Evolutionary conservation across 2,888 invertebrate genomes (phyloP).

Genomic region (Metacarcinus magister): DNA sequence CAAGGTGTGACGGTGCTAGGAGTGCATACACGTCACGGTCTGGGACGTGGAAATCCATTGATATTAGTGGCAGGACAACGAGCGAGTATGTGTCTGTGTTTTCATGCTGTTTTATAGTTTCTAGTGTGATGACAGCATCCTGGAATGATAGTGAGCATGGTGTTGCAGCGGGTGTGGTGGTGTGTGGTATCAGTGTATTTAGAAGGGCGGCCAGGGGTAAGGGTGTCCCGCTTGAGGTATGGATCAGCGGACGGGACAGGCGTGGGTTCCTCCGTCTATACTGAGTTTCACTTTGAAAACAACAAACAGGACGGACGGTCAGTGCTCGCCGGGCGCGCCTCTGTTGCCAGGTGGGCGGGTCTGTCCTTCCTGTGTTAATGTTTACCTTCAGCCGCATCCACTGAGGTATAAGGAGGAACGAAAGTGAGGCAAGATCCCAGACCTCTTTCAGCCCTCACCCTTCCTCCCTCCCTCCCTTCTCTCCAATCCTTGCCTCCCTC

Average conservation of each 20-base stretch:
- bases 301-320: constrained; percentile 67
- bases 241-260: constrained; percentile 21
- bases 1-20: background rate
- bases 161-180: background rate
- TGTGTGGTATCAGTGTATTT: background rate
- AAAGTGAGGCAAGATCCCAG: background rate
- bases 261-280: constrained; percentile 68
- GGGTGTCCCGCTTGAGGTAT: constrained; percentile 46
- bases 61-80: background rate
- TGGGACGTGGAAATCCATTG: background rate
- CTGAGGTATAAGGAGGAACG: background rate
- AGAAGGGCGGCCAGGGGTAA: background rate
- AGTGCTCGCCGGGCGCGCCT: constrained; percentile 32
- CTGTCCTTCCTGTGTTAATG: constrained; percentile 14
- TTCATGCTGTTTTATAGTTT: background rate
- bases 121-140: background rate
- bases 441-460: background rate
- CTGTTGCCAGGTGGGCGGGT: constrained; percentile 58
- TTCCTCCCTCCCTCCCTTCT: background rate
- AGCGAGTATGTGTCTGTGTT: background rate
- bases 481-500: background rate
- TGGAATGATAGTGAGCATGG: background rate
- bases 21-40: background rate
- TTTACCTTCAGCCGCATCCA: background rate
- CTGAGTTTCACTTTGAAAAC: constrained; percentile 74